Conservation (phyloP, 2,888 invertebrate genomes). For the Micoletzkya japonica region DNA sequence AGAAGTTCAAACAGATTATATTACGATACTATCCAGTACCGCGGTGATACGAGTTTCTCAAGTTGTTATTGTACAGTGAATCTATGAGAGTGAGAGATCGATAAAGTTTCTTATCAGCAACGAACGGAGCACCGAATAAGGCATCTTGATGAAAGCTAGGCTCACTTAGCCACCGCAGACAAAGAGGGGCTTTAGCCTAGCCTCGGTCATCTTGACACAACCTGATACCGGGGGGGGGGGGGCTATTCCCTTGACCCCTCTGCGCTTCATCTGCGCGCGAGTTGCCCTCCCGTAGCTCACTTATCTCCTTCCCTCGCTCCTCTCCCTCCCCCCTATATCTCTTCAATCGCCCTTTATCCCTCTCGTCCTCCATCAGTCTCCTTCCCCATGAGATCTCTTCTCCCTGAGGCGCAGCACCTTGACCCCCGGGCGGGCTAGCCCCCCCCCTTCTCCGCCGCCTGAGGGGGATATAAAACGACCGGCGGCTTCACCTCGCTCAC, state of each 20-base stretch:
- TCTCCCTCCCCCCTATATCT: background rate
- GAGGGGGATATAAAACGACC: background rate
- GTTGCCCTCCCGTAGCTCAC: background rate
- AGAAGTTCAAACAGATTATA: no score
- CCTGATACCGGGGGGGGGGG: background rate
- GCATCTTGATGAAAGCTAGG: no score
- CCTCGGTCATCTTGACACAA: background rate
- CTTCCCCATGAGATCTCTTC: background rate
- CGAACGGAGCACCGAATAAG: no score
- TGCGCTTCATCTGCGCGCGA: background rate
- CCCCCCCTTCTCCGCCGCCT: conserved; percentile 6
- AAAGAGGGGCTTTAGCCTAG: conserved; percentile 4
- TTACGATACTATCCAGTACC: no score
- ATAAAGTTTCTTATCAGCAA: no score
- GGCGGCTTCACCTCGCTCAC: no score
- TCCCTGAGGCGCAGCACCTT: background rate
- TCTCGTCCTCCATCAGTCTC: background rate
- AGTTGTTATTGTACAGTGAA: no score
- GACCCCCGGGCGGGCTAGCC: background rate
- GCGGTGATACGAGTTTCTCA: no score
- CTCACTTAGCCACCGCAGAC: no score
- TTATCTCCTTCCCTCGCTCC: background rate
- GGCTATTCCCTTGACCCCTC: background rate
- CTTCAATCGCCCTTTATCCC: no score
- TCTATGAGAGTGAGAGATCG: no score